These are phyloP conservation scores for Trilocha varians DNA, from an alignment of 2,888 invertebrate genomes.

Conservation along the genomic window DNA sequence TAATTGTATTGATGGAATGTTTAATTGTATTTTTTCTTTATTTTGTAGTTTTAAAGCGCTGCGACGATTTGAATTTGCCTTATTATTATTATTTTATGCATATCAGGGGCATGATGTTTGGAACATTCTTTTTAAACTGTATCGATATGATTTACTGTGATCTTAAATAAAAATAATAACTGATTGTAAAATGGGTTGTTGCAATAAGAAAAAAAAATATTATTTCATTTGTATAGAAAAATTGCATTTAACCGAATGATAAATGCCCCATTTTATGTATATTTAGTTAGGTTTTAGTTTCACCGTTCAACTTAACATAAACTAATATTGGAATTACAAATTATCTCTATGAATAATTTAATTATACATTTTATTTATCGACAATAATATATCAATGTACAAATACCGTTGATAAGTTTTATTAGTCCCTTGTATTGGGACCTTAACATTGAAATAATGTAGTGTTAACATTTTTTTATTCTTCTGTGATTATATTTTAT, in stretches of 20 bases:
- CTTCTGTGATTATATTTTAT: conserved; percentile 37
- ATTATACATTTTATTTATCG: conserved; percentile 15
- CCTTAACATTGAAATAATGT: not conserved
- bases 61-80: conserved; percentile 33
- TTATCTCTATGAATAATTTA: conserved; percentile 13
- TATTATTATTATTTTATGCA: conserved; percentile 34
- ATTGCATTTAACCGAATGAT: conserved; percentile 42
- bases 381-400: conserved; percentile 39
- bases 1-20: conserved; percentile 50
- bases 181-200: conserved; percentile 64
- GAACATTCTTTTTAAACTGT: not conserved
- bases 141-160: conserved; percentile 31
- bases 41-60: conserved; percentile 20
- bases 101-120: conserved; percentile 36
- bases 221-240: conserved; percentile 33
- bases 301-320: conserved; percentile 27
- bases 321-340: conserved; percentile 4
- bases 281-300: conserved; percentile 39
- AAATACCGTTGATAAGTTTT: conserved; percentile 23
- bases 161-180: conserved; percentile 35
- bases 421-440: conserved; percentile 12
- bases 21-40: conserved; percentile 29
- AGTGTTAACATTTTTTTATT: conserved; percentile 15
- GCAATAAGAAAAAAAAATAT: conserved; percentile 61
- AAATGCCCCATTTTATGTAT: conserved; percentile 46